A percentile compares a stretch with the other conserved stretches of the same genome.
Conservation (phyloP, 2,113 vertebrate species). For the Theropithecus gelada region DNA sequence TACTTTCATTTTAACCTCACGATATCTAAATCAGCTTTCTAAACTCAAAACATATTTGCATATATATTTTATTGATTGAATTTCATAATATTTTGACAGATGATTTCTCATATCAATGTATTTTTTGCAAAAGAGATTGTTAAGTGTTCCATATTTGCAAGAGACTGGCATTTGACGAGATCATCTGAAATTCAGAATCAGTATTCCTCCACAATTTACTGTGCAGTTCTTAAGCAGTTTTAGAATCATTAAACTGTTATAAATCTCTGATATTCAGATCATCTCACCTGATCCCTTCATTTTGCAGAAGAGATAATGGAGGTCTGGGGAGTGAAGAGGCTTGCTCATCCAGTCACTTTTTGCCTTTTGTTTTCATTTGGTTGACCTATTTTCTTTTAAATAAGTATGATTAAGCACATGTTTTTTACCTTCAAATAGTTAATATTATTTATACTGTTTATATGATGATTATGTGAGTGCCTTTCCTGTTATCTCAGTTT, state of each 20-base stretch:
- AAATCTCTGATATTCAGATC: background rate
- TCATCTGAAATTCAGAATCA: background rate
- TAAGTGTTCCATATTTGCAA: background rate
- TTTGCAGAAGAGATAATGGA: background rate
- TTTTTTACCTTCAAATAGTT: slow-evolving; percentile 26
- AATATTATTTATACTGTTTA: slow-evolving; percentile 43
- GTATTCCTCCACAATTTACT: background rate
- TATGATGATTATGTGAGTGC: slow-evolving; percentile 24
- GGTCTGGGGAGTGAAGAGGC: background rate
- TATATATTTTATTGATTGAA: slow-evolving; percentile 1
- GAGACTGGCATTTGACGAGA: background rate
- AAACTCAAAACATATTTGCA: background rate
- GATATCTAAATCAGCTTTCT: background rate
- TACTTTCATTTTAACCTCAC: background rate
- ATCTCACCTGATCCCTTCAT: background rate
- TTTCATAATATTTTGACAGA: background rate
- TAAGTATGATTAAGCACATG: background rate
- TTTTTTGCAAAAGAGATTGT: background rate
- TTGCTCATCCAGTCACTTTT: background rate
- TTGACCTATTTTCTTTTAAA: background rate
- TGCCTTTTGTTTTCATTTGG: slow-evolving; percentile 7
- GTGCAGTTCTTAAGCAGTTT: background rate
- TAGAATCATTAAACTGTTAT: background rate
- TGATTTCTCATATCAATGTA: background rate
- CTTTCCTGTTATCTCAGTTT: slow-evolving; percentile 36